Evolutionary conservation across 2,113 vertebrate species (phyloP).

Genomic region (Sapajus apella): DNA sequence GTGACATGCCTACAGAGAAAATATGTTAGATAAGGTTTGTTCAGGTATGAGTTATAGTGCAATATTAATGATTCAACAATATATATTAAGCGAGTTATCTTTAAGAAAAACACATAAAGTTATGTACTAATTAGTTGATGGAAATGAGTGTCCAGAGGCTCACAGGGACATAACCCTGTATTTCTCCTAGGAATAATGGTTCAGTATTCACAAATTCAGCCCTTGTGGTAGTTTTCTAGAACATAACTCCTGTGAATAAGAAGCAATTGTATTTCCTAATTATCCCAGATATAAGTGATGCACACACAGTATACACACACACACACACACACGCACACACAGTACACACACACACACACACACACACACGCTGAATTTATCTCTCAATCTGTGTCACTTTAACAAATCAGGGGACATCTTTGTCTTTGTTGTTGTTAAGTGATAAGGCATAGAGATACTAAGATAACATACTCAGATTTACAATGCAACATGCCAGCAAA

Average conservation of each 20-base stretch:
- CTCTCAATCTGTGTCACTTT: not conserved
- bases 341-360: not conserved
- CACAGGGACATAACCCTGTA: not conserved
- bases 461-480: not conserved
- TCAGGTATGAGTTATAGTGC: not conserved
- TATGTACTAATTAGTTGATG: not conserved
- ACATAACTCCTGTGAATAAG: not conserved
- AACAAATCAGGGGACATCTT: not conserved
- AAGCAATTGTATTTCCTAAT: not conserved
- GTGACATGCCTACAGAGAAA: not conserved
- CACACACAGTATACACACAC: not conserved
- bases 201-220: not conserved
- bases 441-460: not conserved
- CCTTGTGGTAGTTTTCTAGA: not conserved
- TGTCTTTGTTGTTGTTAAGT: conserved; percentile 25
- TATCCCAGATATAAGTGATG: not conserved
- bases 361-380: not conserved
- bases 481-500: not conserved
- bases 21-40: not conserved
- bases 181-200: not conserved
- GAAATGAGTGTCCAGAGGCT: not conserved
- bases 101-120: not conserved
- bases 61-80: not conserved
- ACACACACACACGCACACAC: too few relatives aligned
- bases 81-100: not conserved